A percentile compares a stretch with the other conserved stretches of the same genome.
phyloP scores from a whole-genome alignment of 2,888 invertebrate species.

The Antitype chi region DNA sequence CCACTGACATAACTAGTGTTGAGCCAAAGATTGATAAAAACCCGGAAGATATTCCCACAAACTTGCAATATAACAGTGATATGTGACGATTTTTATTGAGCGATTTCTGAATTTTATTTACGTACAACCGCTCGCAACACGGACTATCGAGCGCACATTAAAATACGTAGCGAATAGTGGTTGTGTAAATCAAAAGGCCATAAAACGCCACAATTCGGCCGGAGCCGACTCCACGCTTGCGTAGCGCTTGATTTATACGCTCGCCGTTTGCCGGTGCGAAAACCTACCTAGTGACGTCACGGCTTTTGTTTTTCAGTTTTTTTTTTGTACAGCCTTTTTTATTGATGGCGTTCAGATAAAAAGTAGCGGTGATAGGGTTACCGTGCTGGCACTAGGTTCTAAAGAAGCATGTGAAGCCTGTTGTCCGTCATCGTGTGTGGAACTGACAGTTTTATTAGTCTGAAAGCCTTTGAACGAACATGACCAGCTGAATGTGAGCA shows the following conservation, averaged over 20 bases:
- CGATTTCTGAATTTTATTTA: slow-evolving; percentile 69
- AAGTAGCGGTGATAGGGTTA: slow-evolving; percentile 83
- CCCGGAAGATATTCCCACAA: slow-evolving; percentile 49
- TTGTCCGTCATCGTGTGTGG: background rate
- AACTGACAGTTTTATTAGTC: background rate
- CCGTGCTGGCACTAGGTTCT: slow-evolving; percentile 49
- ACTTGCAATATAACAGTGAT: slow-evolving; percentile 46
- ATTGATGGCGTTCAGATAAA: slow-evolving; percentile 89
- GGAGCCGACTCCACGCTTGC: slow-evolving; percentile 87
- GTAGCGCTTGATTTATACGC: slow-evolving; percentile 86
- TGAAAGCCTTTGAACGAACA: background rate
- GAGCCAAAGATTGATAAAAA: slow-evolving; percentile 38
- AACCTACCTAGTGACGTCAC: slow-evolving; percentile 89
- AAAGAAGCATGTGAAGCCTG: slow-evolving; percentile 27
- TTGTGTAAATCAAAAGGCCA: slow-evolving; percentile 85
- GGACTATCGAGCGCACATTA: slow-evolving; percentile 75
- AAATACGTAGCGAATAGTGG: slow-evolving; percentile 79
- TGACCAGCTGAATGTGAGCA: background rate
- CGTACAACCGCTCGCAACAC: slow-evolving; percentile 69
- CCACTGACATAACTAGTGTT: slow-evolving; percentile 32
- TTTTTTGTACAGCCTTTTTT: slow-evolving; percentile 79
- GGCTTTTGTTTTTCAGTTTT: slow-evolving; percentile 79
- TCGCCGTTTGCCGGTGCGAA: slow-evolving; percentile 85
- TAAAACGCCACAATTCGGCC: slow-evolving; percentile 84
- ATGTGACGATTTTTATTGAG: slow-evolving; percentile 67